Percentiles rank a stretch among this genome's conserved stretches.
These are phyloP conservation scores for Nowickia ferox DNA, from an alignment of 2,888 invertebrate species.

Conservation along the genomic window DNA sequence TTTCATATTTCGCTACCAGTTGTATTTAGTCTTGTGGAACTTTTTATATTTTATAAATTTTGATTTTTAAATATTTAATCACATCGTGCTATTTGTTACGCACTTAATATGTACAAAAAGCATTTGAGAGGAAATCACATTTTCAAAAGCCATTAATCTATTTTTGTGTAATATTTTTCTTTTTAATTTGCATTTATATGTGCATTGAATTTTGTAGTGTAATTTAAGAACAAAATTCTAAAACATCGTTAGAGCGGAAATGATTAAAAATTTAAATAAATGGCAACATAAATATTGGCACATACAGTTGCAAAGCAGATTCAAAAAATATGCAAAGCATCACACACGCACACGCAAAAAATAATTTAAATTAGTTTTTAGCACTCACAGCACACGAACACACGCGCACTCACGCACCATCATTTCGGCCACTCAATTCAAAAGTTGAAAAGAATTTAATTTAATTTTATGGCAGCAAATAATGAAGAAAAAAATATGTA, in stretches of 20 bases:
- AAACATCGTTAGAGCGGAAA: constrained; percentile 56
- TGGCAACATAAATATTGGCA: constrained; percentile 27
- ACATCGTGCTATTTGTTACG: background rate
- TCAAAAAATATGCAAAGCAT: background rate
- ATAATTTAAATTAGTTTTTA: constrained; percentile 23
- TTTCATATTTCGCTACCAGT: too few relatives aligned
- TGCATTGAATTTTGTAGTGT: background rate
- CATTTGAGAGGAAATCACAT: background rate
- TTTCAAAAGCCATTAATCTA: constrained; percentile 26
- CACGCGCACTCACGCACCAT: background rate
- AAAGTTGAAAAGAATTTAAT: constrained; percentile 50
- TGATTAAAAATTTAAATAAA: constrained; percentile 51
- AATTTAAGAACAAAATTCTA: constrained; percentile 14
- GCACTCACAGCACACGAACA: background rate
- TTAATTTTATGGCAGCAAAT: constrained; percentile 44
- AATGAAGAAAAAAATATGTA: background rate
- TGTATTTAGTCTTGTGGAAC: too few relatives aligned
- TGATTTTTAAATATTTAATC: background rate
- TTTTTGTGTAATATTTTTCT: background rate
- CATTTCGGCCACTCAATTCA: constrained; percentile 8
- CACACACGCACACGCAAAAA: background rate
- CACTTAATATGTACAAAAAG: background rate
- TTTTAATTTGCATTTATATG: background rate
- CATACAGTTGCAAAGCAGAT: constrained; percentile 1
- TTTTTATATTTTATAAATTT: background rate